These are phyloP conservation scores for Galeopsomyia nigrocyanea DNA, from an alignment of 2,888 invertebrate genomes.

Conservation along the genomic window DNA sequence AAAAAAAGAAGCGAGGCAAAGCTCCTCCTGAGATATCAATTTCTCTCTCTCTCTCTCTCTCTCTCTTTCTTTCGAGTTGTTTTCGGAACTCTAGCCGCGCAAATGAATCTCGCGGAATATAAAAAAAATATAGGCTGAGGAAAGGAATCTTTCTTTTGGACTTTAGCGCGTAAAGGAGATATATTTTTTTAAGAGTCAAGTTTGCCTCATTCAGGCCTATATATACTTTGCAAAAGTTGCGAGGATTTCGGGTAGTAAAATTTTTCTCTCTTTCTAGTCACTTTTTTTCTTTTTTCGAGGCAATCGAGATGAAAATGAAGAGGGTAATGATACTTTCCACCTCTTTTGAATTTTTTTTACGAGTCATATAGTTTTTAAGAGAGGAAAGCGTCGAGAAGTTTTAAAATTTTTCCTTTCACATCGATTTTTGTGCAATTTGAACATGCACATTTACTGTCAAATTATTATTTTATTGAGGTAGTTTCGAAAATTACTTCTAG, in stretches of 20 bases:
- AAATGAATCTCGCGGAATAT: conserved; percentile 35
- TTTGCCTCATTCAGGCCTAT: conserved; percentile 38
- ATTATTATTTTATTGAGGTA: no score
- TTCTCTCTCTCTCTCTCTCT: not conserved
- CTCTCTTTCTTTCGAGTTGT: conserved; percentile 37
- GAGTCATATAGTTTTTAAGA: no score
- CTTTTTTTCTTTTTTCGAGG: conserved; percentile 19
- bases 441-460: no score
- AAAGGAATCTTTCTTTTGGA: conserved; percentile 53
- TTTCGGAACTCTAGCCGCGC: conserved; percentile 25
- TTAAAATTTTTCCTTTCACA: no score
- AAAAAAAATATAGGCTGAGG: conserved; percentile 18
- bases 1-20: conserved; percentile 13
- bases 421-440: no score
- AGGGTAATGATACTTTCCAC: no score
- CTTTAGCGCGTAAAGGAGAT: conserved; percentile 45
- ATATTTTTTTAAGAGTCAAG: conserved; percentile 48
- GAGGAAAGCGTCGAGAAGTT: no score
- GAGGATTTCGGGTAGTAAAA: conserved; percentile 13
- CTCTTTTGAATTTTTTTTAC: no score
- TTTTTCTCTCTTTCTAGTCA: conserved; percentile 42
- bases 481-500: no score
- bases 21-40: conserved; percentile 4
- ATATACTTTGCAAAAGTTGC: conserved; percentile 24
- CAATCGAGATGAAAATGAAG: no score